Evolutionary conservation across 2,113 vertebrate genomes (phyloP).

Genomic region (zebrafish (Danio rerio)): DNA sequence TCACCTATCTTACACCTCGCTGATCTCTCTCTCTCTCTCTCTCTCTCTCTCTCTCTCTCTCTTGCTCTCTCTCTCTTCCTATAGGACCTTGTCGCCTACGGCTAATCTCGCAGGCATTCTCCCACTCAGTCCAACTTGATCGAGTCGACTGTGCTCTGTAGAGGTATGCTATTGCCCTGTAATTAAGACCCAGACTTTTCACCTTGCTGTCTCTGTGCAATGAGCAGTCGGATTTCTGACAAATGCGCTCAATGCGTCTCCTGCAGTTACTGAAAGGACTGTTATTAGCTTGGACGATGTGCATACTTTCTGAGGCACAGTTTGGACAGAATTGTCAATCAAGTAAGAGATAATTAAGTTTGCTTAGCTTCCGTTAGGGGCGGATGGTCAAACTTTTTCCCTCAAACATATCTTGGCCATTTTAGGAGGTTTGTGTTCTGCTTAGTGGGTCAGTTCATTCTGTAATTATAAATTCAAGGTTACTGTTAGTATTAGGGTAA

Average conservation of each 20-base stretch:
- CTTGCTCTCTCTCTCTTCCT: background rate
- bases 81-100: conserved; percentile 67
- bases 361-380: background rate
- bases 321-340: conserved; percentile 38
- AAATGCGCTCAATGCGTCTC: conserved; percentile 18
- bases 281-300: conserved; percentile 62
- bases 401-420: conserved; percentile 3
- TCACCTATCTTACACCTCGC: conserved; percentile 15
- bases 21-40: conserved; percentile 7
- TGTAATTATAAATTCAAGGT: background rate
- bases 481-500: background rate
- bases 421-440: background rate
- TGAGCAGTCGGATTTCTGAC: conserved; percentile 14
- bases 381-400: conserved; percentile 1
- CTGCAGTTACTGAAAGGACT: background rate
- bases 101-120: conserved; percentile 63
- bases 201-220: conserved; percentile 14
- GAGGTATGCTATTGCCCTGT: conserved; percentile 55
- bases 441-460: background rate
- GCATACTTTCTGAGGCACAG: conserved; percentile 49
- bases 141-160: background rate
- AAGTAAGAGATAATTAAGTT: background rate
- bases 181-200: conserved; percentile 51
- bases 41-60: background rate
- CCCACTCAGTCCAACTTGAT: conserved; percentile 56